Conservation (phyloP, 2,113 vertebrate genomes). For the Amia ocellicauda region DNA sequence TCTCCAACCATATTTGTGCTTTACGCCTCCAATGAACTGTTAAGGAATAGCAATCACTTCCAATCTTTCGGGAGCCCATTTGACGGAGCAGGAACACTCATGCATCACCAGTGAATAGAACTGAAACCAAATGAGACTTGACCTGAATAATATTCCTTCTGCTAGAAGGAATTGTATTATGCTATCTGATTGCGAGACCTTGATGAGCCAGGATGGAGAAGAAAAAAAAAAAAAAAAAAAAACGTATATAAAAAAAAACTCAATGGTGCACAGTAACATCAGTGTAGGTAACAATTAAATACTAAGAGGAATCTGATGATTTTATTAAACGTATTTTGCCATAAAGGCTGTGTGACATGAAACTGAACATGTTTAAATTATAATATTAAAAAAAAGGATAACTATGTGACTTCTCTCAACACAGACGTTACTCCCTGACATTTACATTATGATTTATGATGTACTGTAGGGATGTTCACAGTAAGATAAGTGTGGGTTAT, state of each 20-base stretch:
- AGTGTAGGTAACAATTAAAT: too few species aligned
- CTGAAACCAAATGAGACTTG: constrained; percentile 25
- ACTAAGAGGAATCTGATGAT: too few species aligned
- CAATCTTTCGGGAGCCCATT: constrained; percentile 21
- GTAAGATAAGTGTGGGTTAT: too few species aligned
- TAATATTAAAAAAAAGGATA: too few species aligned
- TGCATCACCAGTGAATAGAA: constrained; percentile 25
- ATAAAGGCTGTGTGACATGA: too few species aligned
- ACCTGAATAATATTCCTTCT: constrained; percentile 15
- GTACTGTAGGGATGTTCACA: too few species aligned
- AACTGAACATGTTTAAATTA: too few species aligned
- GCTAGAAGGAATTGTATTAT: constrained; percentile 16
- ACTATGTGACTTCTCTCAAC: too few species aligned
- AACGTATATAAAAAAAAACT: not conserved
- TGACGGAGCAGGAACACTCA: constrained; percentile 19
- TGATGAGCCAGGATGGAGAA: constrained; percentile 2
- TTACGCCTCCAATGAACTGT: constrained; percentile 13
- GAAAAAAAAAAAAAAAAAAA: not conserved
- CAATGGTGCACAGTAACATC: too few species aligned
- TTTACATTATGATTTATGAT: too few species aligned
- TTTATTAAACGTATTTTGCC: too few species aligned
- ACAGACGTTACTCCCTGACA: too few species aligned
- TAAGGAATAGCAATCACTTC: constrained; percentile 23
- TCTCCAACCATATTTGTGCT: constrained; percentile 22
- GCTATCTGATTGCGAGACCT: constrained; percentile 16